A percentile compares a stretch with the other conserved stretches of the same genome.
phyloP scores from a whole-genome alignment of 2,797 vertebrate genomes.

The Siniperca scherzeri region DNA sequence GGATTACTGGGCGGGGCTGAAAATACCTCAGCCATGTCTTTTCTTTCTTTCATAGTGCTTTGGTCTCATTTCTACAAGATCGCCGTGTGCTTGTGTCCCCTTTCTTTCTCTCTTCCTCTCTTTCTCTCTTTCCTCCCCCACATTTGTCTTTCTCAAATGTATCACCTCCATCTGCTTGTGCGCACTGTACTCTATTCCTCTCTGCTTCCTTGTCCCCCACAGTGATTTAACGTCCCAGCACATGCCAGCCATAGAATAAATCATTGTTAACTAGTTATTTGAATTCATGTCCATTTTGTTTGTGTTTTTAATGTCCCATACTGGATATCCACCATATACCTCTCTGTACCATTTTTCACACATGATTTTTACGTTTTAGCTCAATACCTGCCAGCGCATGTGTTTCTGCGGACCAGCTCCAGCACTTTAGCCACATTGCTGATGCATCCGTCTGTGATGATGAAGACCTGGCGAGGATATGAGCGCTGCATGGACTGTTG shows the following conservation, averaged over 20 bases:
- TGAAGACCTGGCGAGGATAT: constrained; percentile 94
- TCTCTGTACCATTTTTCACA: not conserved
- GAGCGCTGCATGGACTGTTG: constrained; percentile 90
- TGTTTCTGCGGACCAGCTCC: constrained; percentile 92
- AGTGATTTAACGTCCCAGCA: constrained; percentile 26
- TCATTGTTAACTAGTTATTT: not conserved
- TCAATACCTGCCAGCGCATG: constrained; percentile 89
- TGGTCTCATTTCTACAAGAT: constrained; percentile 34
- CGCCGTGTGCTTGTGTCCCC: constrained; percentile 11
- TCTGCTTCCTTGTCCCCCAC: constrained; percentile 18
- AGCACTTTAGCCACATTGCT: constrained; percentile 86
- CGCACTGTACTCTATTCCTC: constrained; percentile 11
- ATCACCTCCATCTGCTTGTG: constrained; percentile 31
- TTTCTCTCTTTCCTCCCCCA: constrained; percentile 18
- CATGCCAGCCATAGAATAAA: constrained; percentile 3
- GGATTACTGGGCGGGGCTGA: constrained; percentile 80
- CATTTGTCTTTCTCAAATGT: constrained; percentile 17
- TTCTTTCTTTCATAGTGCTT: constrained; percentile 39
- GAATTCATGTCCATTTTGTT: not conserved
- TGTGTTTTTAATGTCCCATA: constrained; percentile 10
- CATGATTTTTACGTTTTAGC: not conserved
- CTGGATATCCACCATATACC: not conserved
- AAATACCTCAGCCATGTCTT: constrained; percentile 49
- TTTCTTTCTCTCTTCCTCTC: not conserved
- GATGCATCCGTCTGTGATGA: constrained; percentile 85